These are phyloP conservation scores for Mionectes macconnelli DNA, from an alignment of 2,113 vertebrate genomes.

Conservation along the genomic window DNA sequence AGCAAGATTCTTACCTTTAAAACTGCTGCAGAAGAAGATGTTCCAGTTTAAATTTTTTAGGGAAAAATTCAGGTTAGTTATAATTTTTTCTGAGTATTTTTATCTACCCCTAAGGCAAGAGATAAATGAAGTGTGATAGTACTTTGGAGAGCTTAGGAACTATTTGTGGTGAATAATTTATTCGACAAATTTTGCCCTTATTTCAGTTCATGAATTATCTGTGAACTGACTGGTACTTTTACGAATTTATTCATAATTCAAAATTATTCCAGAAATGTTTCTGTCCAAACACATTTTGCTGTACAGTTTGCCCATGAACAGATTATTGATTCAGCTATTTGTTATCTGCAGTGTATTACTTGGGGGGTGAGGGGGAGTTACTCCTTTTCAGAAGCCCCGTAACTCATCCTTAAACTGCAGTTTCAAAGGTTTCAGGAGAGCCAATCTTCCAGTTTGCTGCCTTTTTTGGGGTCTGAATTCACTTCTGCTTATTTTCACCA, in stretches of 20 bases:
- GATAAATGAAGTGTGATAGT: conserved; percentile 66
- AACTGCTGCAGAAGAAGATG: neutral
- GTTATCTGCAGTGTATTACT: neutral
- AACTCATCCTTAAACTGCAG: neutral
- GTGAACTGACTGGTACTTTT: conserved; percentile 57
- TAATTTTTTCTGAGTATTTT: conserved; percentile 67
- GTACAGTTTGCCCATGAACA: conserved; percentile 18
- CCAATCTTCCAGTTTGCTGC: neutral
- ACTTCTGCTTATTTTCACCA: neutral
- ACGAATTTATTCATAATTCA: conserved; percentile 65
- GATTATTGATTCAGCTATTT: conserved; percentile 39
- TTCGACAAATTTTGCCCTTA: conserved; percentile 66
- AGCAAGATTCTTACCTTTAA: neutral
- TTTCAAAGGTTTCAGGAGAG: neutral
- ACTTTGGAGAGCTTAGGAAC: conserved; percentile 64
- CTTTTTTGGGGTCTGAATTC: neutral
- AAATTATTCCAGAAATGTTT: conserved; percentile 62
- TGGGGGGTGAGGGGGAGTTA: neutral
- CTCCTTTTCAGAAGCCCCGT: neutral
- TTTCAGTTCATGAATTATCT: conserved; percentile 71
- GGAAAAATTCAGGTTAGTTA: conserved; percentile 46
- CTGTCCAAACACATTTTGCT: conserved; percentile 51
- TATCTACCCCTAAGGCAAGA: conserved; percentile 65
- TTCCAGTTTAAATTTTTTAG: conserved; percentile 31
- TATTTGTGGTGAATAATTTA: conserved; percentile 69